Base-by-base conservation (phyloP, 2,888 invertebrate species). In the Callimorpha dominula region DNA sequence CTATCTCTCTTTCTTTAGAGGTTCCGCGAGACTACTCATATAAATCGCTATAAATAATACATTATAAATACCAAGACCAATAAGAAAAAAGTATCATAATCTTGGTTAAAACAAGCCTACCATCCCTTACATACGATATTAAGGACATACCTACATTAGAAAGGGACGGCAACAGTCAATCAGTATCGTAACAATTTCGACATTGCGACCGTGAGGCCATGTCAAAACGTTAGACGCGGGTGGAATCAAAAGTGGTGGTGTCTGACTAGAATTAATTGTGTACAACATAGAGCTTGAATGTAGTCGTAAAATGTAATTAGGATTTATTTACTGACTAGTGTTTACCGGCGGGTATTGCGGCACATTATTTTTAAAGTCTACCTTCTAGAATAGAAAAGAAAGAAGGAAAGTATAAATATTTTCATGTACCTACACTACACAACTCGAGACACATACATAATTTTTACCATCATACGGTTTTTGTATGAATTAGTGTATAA, bases 141-240 rank as follows among this genome's bases (percentile, higher is more conserved):
- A 81, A 83, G 79, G 78, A 73, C 83, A 46, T 46, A 46, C 8
- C 66, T 78, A 74, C 40, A 70, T 73, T 75, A 73, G 73, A 83
- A 70, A 78, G 82, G 80, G 83, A 80, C 65, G 42, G n/a, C 73
- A 62, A 65, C 64, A 80, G 74, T 74, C 66, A 71, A 76, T 78
- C 77, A 76, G 74, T 78, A 77, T 81, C 72, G 83, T 75, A 82
- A 82, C 74, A 78, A 83, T 84, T 84, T 84, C 82, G 84, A 84
- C 83, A 84, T 71, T 63, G 67, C 76, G 84, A 54, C 83, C 83
- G 76, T 82, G 83, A 76, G 70, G 81, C 72, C 78, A 83, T 77
- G 84, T 82, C 83, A 82, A 82, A 83, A 76, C 76, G 72, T 49
- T 54, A 65, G 49, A 83, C 80, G 84, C 71, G 68, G 31, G 4